Conservation (phyloP, 2,113 vertebrate species). For the Tamias sibiricus region DNA sequence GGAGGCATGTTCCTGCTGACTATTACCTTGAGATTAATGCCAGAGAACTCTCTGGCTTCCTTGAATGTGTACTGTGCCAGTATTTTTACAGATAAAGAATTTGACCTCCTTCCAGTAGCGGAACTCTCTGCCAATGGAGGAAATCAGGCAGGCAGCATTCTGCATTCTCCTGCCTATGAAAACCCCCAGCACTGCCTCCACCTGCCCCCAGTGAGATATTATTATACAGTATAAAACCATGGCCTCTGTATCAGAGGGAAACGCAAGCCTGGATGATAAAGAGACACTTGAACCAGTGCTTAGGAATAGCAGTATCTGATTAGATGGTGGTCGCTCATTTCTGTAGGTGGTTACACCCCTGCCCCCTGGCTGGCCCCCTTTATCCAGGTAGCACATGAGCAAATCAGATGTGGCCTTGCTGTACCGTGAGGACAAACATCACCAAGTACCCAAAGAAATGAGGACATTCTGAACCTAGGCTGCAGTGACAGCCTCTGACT, state of each 20-base stretch:
- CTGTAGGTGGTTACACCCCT: neutral
- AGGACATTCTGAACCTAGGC: slow-evolving; percentile 57
- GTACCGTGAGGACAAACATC: slow-evolving; percentile 54
- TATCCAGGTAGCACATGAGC: slow-evolving; percentile 5
- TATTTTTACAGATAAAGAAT: slow-evolving; percentile 26
- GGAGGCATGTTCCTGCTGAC: neutral
- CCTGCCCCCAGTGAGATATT: slow-evolving; percentile 4
- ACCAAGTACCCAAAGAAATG: neutral
- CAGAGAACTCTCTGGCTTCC: neutral
- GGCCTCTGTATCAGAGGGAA: neutral
- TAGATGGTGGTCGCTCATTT: neutral
- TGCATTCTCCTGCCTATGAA: neutral
- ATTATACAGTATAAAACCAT: neutral
- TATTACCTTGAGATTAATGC: neutral
- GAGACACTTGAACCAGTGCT: slow-evolving; percentile 19
- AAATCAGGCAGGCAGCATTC: neutral
- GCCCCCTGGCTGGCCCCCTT: neutral
- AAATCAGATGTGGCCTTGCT: slow-evolving; percentile 66
- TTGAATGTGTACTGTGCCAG: neutral
- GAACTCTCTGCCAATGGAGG: neutral
- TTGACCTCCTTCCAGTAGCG: neutral
- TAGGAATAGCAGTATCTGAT: slow-evolving; percentile 6
- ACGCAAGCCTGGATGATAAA: neutral
- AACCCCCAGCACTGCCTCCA: neutral
- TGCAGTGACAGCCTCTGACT: slow-evolving; percentile 61